Conservation (phyloP, 2,113 vertebrate species). For the Camelus bactrianus region DNA sequence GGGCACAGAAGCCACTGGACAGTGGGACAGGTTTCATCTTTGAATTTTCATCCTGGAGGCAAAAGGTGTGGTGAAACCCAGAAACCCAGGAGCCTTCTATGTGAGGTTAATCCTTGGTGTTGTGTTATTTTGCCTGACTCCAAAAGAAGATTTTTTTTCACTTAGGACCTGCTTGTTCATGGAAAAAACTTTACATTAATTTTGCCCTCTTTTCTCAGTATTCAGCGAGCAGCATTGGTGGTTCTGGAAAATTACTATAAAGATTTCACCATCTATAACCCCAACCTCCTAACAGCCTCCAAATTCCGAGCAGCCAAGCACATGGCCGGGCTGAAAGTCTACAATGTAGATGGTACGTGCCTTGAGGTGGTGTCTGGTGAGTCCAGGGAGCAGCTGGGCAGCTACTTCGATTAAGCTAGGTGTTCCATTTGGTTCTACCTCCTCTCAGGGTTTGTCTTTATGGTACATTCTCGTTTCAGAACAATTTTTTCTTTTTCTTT, state of each 20-base stretch:
- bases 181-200: conserved; percentile 36
- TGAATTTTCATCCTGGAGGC: neutral
- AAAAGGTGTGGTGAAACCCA: neutral
- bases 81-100: neutral
- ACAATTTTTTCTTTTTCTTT: neutral
- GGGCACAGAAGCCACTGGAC: neutral
- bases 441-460: neutral
- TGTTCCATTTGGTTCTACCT: neutral
- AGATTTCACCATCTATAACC: conserved; percentile 96
- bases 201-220: conserved; percentile 84
- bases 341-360: conserved; percentile 95
- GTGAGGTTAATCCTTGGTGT: rapidly evolving
- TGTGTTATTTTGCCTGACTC: neutral
- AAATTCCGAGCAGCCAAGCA: conserved; percentile 95
- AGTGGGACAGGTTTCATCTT: neutral
- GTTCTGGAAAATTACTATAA: conserved; percentile 97
- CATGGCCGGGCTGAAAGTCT: conserved; percentile 96
- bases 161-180: neutral
- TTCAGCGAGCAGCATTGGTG: conserved; percentile 95
- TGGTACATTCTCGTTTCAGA: neutral
- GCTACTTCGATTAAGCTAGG: rapidly evolving
- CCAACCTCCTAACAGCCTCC: conserved; percentile 92
- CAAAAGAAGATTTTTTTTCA: neutral
- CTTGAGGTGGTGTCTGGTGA: neutral
- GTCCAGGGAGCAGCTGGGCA: too few species aligned